Base-by-base conservation (phyloP, 30 jellyfish, hydroid and myxozoan genomes). In the Nemopilema nomurai region DNA sequence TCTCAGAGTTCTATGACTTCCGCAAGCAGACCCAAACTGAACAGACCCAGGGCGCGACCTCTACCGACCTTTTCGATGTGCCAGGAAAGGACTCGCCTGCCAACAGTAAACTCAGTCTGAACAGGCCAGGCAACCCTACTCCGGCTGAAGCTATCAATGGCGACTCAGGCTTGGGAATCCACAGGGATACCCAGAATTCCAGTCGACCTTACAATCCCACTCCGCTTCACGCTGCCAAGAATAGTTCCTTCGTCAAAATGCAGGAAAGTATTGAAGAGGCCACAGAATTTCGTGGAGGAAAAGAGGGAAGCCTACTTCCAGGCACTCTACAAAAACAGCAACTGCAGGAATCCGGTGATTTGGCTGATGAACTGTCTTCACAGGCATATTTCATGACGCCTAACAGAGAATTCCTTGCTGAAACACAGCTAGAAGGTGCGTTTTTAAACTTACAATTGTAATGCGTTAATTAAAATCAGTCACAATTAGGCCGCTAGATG, bases 121-220 rank as follows among this genome's bases (percentile, higher is more conserved):
- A 33, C 26, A 67, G 89, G 81, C 89, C 89, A 3, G 89, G 81
- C 28, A 80, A 80, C 51, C 89, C 89, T 7, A 80, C 89, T 16
- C 89, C 89, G 16, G 89, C 89, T 6, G 89, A 66, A 23, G 89
- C 89, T 1, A 71, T 51, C 0, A 80, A 67, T 33, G 89, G 81
- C n/a, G 89, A 67, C 67, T 68, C 81, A 16, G 81, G 81, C 1
- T 74, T 68, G 32, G 81, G 81, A 0, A 68, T 49, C 4, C 89
- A 80, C 49, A 23, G 74, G 7, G 89, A 68, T 17, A 21, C 31
- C 0, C 81, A 66, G 0, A 68, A 63, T 71, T 19, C 74, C 21
- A 68, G 33, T n/a, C 72, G 89, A 49, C 89, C 89, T 22, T 80
- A 62, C 75, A 80, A 80, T 30, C 89, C 89, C 28, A 80, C 89